Base-by-base conservation (phyloP, 2,888 invertebrate genomes). In the Athrips mouffetella region DNA sequence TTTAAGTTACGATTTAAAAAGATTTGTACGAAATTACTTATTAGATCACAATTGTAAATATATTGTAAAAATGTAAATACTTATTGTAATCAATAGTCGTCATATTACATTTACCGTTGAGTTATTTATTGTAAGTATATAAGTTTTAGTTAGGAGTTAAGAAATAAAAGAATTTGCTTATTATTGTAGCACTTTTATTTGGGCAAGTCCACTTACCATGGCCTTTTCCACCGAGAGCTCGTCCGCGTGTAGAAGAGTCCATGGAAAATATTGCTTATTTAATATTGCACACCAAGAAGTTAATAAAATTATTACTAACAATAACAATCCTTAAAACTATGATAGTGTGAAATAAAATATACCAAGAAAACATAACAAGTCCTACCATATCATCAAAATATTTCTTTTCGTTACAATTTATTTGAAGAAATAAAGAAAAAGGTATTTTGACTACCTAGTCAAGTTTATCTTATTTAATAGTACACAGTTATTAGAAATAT, bases 221-320 rank as follows among this genome's bases (percentile, higher is more conserved):
- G 82, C 75, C 80, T 79, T 80, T 81, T 83, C 85, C 83, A 85
- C 73, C 73, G 67, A 70, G 75, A 70, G 73, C 80, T 83, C 83
- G 82, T 69, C 72, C 80, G 74, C 76, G 71, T 70, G 74, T 79
- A 79, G 80, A 81, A 82, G 76, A 81, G 77, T 83, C 84, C 87
- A 88, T 87, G 83, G 83, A 86, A 86, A 85, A 87, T 65, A 84
- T 76, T 74, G 65, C 67, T 76, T 72, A 72, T 79, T 80, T 79
- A 79, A 76, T 81, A 70, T 72, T 73, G 75, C 80, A 79, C 81
- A 74, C 74, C 58, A 59, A 62, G 53, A 59, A 58, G 58, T 67
- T 66, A 59, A 62, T 65, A 62, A 60, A 63, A 58, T 55, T 50
- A 60, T 62, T 55, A 62, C 61, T 65, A 68, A 35, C 59, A 60